Conservation (phyloP, 2,888 invertebrate species). For the Itoplectis maculator region DNA sequence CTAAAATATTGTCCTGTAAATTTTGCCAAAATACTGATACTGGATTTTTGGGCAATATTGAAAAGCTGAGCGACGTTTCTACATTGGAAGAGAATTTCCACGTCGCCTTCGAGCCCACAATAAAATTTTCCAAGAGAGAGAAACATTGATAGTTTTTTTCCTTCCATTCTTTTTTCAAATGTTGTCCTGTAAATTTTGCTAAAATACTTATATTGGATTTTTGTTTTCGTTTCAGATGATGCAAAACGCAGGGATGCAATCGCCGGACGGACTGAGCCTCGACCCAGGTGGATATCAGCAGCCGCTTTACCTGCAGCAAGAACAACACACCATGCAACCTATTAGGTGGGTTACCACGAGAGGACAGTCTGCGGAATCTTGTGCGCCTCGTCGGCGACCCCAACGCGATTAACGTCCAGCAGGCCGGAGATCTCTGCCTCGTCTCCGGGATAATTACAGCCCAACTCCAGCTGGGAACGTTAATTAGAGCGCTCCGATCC, state of each 20-base stretch:
- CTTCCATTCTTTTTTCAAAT: neutral
- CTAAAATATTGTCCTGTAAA: too few species aligned
- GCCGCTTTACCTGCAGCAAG: conserved; percentile 89
- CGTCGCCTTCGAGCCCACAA: too few species aligned
- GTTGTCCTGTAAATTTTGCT: neutral
- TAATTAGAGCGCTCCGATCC: conserved; percentile 59
- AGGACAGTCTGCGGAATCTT: conserved; percentile 1
- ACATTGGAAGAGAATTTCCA: too few species aligned
- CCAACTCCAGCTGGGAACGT: conserved; percentile 45
- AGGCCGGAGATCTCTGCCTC: conserved; percentile 14
- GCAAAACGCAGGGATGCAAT: conserved; percentile 88
- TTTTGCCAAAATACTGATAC: too few species aligned
- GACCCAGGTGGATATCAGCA: conserved; percentile 89
- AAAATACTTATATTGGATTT: neutral
- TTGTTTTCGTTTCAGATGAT: conserved; percentile 77
- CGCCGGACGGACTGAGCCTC: conserved; percentile 87
- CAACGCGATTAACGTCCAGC: neutral
- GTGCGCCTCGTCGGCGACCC: neutral
- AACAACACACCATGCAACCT: conserved; percentile 85
- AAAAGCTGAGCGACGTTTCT: too few species aligned
- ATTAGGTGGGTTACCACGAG: conserved; percentile 81
- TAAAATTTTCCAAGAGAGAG: too few species aligned
- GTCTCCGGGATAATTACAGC: conserved; percentile 55
- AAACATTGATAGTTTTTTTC: neutral
- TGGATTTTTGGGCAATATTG: too few species aligned